Percentiles rank a stretch among this genome's conserved stretches.
Evolutionary conservation across 2,113 vertebrate genomes (phyloP).

Genomic region (Motacilla alba): DNA sequence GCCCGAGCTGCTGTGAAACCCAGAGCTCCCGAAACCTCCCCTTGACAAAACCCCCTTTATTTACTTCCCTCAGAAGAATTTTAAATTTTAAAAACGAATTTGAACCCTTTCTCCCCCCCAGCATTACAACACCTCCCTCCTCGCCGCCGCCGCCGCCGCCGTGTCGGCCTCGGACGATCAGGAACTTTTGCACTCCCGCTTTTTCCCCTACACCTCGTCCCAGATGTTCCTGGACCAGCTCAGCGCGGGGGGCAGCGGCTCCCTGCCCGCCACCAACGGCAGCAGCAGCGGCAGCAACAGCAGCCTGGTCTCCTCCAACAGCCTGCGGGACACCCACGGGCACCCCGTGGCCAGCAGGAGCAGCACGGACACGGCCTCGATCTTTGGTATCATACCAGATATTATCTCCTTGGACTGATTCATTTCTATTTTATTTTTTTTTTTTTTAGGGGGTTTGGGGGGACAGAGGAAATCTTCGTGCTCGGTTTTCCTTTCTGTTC

Average conservation of each 20-base stretch:
- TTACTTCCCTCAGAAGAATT: no score
- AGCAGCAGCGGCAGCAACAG: constrained; percentile 90
- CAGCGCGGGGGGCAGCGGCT: constrained; percentile 76
- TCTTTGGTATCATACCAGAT: constrained; percentile 95
- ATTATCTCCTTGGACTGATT: constrained; percentile 95
- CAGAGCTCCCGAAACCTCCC: neutral
- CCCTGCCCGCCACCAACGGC: constrained; percentile 81
- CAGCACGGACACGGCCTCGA: constrained; percentile 82
- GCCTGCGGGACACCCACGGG: constrained; percentile 85
- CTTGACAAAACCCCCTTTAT: neutral
- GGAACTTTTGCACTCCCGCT: constrained; percentile 90
- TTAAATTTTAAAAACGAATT: no score
- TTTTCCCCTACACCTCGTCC: constrained; percentile 91
- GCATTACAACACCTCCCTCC: constrained; percentile 94
- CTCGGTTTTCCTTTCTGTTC: constrained; percentile 72
- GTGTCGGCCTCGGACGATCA: constrained; percentile 92
- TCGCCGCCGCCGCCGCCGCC: constrained; percentile 90
- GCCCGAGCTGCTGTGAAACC: neutral
- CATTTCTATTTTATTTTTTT: no score
- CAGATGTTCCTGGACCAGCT: constrained; percentile 96
- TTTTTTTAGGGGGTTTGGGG: neutral
- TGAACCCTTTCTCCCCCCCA: constrained; percentile 47
- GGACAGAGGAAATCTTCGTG: constrained; percentile 64
- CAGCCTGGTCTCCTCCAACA: constrained; percentile 90
- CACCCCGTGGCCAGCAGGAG: constrained; percentile 75